These are phyloP conservation scores for Lepas anatifera DNA, from an alignment of 2,888 invertebrate genomes.

Conservation along the genomic window DNA sequence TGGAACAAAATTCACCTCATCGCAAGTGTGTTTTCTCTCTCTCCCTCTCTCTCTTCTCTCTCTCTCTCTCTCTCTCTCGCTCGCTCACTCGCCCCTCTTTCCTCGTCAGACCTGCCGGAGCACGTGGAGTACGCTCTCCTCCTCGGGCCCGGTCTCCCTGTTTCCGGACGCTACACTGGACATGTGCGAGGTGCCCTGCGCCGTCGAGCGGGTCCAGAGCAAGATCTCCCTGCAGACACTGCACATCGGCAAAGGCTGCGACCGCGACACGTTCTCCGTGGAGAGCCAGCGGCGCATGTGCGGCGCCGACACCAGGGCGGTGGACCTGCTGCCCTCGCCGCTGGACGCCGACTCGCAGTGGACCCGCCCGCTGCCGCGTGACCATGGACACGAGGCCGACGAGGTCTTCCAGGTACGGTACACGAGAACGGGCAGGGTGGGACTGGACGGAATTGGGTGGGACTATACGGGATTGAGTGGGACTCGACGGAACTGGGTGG, in stretches of 20 bases:
- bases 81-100: no score
- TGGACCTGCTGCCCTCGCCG: slow-evolving; percentile 74
- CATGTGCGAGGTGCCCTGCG: slow-evolving; percentile 42
- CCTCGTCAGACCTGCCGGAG: slow-evolving; percentile 66
- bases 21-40: no score
- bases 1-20: no score
- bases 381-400: slow-evolving; percentile 68
- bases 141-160: slow-evolving; percentile 62
- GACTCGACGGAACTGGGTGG: no score
- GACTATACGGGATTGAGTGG: no score
- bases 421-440: neutral
- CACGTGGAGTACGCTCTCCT: slow-evolving; percentile 76
- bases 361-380: slow-evolving; percentile 69
- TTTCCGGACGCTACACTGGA: slow-evolving; percentile 62
- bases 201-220: slow-evolving; percentile 34
- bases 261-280: slow-evolving; percentile 81
- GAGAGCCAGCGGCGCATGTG: slow-evolving; percentile 73
- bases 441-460: neutral
- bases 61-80: no score
- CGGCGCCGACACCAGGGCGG: slow-evolving; percentile 67
- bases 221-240: slow-evolving; percentile 55
- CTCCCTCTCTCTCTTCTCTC: no score
- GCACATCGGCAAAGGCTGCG: slow-evolving; percentile 92
- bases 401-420: slow-evolving; percentile 7
- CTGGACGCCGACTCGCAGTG: slow-evolving; percentile 61